Evolutionary conservation across 2,797 vertebrate genomes (phyloP).

Genomic region (Champsocephalus esox): DNA sequence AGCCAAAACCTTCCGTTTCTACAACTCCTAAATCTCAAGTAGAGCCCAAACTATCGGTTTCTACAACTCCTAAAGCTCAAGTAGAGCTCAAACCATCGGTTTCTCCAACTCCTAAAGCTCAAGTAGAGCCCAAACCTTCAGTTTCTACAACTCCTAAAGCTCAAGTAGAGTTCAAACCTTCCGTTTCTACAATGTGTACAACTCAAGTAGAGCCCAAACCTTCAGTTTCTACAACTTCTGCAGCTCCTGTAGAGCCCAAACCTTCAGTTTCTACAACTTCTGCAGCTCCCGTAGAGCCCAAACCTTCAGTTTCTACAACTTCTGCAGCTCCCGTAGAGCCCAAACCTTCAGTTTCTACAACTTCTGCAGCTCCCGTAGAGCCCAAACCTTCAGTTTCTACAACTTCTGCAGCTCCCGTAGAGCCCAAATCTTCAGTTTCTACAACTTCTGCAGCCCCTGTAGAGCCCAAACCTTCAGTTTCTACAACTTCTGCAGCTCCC

Average conservation of each 20-base stretch:
- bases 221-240: slow-evolving; percentile 1
- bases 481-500: neutral
- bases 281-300: slow-evolving; percentile 1
- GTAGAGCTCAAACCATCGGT: slow-evolving; percentile 17
- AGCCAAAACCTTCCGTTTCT: slow-evolving; percentile 9
- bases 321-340: too few species aligned
- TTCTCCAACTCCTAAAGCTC: neutral
- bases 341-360: neutral
- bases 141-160: neutral
- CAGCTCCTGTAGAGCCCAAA: neutral
- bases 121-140: slow-evolving; percentile 9
- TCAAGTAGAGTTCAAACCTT: neutral
- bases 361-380: neutral
- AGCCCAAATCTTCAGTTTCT: slow-evolving; percentile 18
- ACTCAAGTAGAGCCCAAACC: slow-evolving; percentile 2
- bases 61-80: neutral
- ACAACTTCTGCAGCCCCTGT: neutral
- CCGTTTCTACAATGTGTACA: neutral
- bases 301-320: slow-evolving; percentile 13
- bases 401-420: neutral
- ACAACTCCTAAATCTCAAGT: neutral
- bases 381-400: slow-evolving; percentile 12
- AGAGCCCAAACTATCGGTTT: slow-evolving; percentile 22
- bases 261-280: slow-evolving; percentile 6
- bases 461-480: slow-evolving; percentile 22